Percentiles rank a stretch among this genome's conserved stretches.
Conservation (phyloP, 92 coral and sea anemone species). For the Bergia puertoricense region DNA sequence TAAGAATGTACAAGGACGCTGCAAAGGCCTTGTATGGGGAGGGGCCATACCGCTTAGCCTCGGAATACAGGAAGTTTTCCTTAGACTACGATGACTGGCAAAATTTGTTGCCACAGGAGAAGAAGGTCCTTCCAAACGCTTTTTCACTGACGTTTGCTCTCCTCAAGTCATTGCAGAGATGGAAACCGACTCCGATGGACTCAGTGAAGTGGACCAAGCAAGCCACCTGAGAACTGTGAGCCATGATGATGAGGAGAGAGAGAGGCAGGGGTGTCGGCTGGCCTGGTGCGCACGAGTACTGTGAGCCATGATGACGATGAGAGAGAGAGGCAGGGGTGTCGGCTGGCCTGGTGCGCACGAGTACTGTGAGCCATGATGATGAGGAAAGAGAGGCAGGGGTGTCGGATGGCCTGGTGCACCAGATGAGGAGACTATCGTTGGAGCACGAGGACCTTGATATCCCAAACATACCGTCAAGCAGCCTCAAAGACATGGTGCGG, state of each 20-base stretch:
- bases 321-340: not conserved
- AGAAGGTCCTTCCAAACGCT: constrained; percentile 29
- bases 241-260: not conserved
- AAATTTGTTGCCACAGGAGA: constrained; percentile 37
- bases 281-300: constrained; percentile 16
- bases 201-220: not conserved
- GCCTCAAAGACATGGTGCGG: constrained; percentile 3
- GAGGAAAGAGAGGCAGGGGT: not conserved
- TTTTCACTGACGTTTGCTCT: constrained; percentile 42
- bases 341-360: not conserved
- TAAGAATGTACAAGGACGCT: constrained; percentile 48
- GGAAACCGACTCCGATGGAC: constrained; percentile 19
- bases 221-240: constrained; percentile 6
- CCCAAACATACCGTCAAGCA: constrained; percentile 38
- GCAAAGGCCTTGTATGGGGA: constrained; percentile 59
- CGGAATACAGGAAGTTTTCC: constrained; percentile 20
- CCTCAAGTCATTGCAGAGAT: constrained; percentile 27
- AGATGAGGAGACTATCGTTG: constrained; percentile 27
- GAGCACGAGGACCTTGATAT: constrained; percentile 29
- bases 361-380: constrained; percentile 6
- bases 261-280: constrained; percentile 12
- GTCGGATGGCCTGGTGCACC: constrained; percentile 6
- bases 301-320: not conserved
- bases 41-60: constrained; percentile 49
- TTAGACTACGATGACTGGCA: constrained; percentile 46